Evolutionary conservation across 2,113 vertebrate species (phyloP).

Genomic region (Callaeas wilsoni): DNA sequence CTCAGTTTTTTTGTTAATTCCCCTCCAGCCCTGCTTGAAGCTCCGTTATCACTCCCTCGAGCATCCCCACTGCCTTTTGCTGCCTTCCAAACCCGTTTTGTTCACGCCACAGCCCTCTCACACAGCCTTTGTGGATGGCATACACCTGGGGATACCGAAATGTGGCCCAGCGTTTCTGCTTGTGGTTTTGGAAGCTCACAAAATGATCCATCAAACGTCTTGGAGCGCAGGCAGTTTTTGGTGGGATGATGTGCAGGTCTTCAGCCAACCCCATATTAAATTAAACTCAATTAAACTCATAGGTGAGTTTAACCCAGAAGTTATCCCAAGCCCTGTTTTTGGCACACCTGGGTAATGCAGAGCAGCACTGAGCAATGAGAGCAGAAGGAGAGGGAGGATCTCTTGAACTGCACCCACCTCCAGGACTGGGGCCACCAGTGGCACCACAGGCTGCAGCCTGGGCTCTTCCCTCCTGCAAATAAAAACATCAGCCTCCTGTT

Average conservation of each 20-base stretch:
- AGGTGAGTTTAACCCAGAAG: neutral
- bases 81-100: neutral
- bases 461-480: neutral
- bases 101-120: neutral
- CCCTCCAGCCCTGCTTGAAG: neutral
- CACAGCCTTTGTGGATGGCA: neutral
- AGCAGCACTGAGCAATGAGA: neutral
- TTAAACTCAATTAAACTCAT: neutral
- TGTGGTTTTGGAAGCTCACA: neutral
- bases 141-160: neutral
- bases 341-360: neutral
- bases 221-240: neutral
- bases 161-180: neutral
- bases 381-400: neutral
- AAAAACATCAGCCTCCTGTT: neutral
- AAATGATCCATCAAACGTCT: neutral
- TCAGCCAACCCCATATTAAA: neutral
- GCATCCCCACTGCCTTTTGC: neutral
- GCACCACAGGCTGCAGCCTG: neutral
- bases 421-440: neutral
- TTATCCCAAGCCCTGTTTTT: neutral
- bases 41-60: rapidly evolving
- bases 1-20: neutral
- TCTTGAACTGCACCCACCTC: neutral
- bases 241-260: neutral